A percentile compares a stretch with the other conserved stretches of the same genome.
Conservation (phyloP, 2,888 invertebrate species). For the Meiosimyza decipiens region DNA sequence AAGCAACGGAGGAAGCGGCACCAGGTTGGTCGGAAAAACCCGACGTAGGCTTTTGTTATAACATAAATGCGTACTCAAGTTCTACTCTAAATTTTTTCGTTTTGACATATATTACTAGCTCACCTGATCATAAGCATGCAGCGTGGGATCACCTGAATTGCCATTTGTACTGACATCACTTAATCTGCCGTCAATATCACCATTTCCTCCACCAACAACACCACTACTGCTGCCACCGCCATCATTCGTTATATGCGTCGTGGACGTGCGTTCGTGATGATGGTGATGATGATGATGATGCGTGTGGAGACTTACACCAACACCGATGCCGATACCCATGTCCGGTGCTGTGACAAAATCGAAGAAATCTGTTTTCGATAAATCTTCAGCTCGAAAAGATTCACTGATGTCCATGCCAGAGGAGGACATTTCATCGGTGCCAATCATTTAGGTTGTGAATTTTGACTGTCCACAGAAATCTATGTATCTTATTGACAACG, state of each 20-base stretch:
- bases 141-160: conserved; percentile 60
- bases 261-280: conserved; percentile 52
- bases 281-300: conserved; percentile 55
- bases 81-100: no score
- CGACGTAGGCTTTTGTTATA: no score
- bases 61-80: no score
- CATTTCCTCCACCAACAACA: conserved; percentile 40
- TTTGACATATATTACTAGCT: conserved; percentile 36
- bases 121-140: conserved; percentile 67
- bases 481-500: not conserved
- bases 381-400: conserved; percentile 81
- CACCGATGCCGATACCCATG: conserved; percentile 68
- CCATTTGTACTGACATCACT: conserved; percentile 48
- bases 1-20: no score
- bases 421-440: conserved; percentile 67
- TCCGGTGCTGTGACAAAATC: conserved; percentile 88
- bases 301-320: conserved; percentile 55
- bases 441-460: conserved; percentile 58
- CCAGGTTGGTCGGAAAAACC: no score
- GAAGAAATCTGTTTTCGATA: conserved; percentile 89
- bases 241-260: conserved; percentile 52
- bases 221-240: conserved; percentile 48
- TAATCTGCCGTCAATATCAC: conserved; percentile 43
- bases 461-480: no score
- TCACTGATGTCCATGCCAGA: conserved; percentile 85